These are phyloP conservation scores for Stegostoma tigrinum DNA, from an alignment of 2,113 vertebrate genomes.

Conservation along the genomic window DNA sequence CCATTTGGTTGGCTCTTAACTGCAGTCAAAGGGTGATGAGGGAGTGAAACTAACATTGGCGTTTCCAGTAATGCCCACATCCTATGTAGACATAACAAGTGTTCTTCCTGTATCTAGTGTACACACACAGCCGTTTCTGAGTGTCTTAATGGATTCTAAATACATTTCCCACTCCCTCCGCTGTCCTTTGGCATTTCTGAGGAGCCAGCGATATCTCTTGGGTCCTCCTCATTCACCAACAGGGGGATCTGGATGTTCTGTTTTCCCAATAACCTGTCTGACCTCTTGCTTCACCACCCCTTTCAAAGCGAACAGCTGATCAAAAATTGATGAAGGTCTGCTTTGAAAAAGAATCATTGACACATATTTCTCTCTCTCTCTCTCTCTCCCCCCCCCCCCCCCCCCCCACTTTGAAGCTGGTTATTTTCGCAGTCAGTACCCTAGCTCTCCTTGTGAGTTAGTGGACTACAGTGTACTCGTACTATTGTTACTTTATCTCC, in stretches of 20 bases:
- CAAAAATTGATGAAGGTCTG: conserved; percentile 66
- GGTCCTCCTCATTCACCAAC: not conserved
- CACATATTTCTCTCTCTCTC: conserved; percentile 54
- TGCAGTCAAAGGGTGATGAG: no score
- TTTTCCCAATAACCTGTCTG: conserved; percentile 44
- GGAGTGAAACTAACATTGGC: no score
- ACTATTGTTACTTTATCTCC: conserved; percentile 38
- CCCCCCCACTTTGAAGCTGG: conserved; percentile 49
- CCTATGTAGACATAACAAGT: no score
- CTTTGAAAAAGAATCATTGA: conserved; percentile 61
- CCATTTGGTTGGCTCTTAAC: no score
- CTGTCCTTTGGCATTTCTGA: not conserved
- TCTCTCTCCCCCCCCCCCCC: conserved; percentile 29
- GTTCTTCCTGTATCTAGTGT: not conserved
- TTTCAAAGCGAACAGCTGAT: conserved; percentile 60
- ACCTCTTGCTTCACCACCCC: conserved; percentile 45
- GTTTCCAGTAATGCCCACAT: no score
- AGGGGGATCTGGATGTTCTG: not conserved
- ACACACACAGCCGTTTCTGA: not conserved
- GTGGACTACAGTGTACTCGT: conserved; percentile 44
- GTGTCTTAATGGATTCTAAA: not conserved
- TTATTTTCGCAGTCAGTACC: conserved; percentile 48
- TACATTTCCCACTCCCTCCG: not conserved
- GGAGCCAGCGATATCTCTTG: not conserved
- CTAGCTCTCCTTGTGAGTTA: conserved; percentile 42